These are phyloP conservation scores for Gymnothorax reevesii DNA, from an alignment of 2,797 vertebrate species.

Conservation along the genomic window DNA sequence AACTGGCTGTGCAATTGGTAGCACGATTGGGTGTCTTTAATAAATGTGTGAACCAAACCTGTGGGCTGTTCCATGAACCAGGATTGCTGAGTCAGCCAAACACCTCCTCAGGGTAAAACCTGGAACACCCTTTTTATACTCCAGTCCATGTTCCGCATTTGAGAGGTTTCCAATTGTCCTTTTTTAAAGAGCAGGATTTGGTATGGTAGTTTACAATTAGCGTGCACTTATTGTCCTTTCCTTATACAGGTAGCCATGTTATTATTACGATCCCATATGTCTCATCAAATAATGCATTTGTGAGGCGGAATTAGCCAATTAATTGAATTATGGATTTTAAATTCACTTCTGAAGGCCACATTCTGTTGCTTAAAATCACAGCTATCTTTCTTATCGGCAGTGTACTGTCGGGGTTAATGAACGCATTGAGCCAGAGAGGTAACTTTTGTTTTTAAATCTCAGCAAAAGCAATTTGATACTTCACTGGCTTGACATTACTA, in stretches of 20 bases:
- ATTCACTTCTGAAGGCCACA: slow-evolving; percentile 3
- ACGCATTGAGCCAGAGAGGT: background rate
- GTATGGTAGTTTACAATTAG: background rate
- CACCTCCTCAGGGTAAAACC: no score
- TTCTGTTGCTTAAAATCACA: background rate
- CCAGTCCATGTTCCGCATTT: no score
- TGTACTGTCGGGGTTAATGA: background rate
- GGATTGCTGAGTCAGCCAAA: no score
- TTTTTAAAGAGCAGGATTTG: no score
- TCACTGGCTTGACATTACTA: slow-evolving; percentile 20
- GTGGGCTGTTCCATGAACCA: background rate
- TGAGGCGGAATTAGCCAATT: background rate
- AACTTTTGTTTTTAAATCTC: background rate
- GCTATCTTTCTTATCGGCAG: background rate
- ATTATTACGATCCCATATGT: background rate
- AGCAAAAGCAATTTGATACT: slow-evolving; percentile 23
- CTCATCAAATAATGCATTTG: background rate
- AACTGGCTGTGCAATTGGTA: no score
- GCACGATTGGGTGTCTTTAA: background rate
- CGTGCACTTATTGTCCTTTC: background rate
- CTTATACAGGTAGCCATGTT: background rate
- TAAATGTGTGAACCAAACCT: background rate
- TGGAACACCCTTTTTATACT: no score
- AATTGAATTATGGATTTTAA: slow-evolving; percentile 14
- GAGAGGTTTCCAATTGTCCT: no score